These are phyloP conservation scores for Siderastrea siderea DNA, from an alignment of 92 coral and sea anemone genomes.

Conservation along the genomic window DNA sequence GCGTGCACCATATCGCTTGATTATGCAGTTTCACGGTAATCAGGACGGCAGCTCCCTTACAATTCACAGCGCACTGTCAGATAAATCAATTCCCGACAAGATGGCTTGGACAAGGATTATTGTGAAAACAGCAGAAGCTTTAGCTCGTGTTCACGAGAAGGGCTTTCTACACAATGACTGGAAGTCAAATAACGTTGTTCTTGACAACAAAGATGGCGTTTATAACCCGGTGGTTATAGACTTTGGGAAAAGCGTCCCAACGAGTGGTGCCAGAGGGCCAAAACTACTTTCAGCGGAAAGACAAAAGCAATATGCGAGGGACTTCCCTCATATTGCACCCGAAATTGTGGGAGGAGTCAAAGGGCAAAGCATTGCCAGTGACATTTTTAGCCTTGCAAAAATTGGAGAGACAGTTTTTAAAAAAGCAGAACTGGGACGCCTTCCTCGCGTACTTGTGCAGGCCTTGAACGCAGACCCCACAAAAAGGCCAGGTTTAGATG, in stretches of 20 bases:
- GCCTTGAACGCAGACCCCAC: conserved; percentile 33
- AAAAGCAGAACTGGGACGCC: conserved; percentile 40
- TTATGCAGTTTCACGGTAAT: conserved; percentile 20
- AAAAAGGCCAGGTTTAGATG: conserved; percentile 24
- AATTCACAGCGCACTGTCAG: conserved; percentile 13
- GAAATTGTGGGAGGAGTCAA: conserved; percentile 49
- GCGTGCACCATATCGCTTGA: conserved; percentile 9
- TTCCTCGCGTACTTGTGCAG: conserved; percentile 20
- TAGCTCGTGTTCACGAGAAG: conserved; percentile 24
- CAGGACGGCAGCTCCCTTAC: conserved; percentile 31
- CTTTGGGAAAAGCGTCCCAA: conserved; percentile 56
- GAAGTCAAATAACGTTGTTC: conserved; percentile 51
- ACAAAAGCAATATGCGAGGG: conserved; percentile 16
- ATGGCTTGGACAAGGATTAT: conserved; percentile 31
- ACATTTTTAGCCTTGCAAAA: conserved; percentile 58
- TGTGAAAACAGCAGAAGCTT: conserved; percentile 24
- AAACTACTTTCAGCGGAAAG: conserved; percentile 4
- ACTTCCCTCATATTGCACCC: conserved; percentile 65
- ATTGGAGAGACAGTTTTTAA: conserved; percentile 49
- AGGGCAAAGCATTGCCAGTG: conserved; percentile 59
- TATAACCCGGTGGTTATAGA: conserved; percentile 53
- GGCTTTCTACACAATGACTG: conserved; percentile 58
- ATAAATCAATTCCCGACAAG: conserved; percentile 24
- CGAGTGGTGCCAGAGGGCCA: conserved; percentile 28
- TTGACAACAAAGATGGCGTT: conserved; percentile 40